These are phyloP conservation scores for Scaptomyza flava DNA, from an alignment of 2,888 invertebrate genomes.

Conservation along the genomic window DNA sequence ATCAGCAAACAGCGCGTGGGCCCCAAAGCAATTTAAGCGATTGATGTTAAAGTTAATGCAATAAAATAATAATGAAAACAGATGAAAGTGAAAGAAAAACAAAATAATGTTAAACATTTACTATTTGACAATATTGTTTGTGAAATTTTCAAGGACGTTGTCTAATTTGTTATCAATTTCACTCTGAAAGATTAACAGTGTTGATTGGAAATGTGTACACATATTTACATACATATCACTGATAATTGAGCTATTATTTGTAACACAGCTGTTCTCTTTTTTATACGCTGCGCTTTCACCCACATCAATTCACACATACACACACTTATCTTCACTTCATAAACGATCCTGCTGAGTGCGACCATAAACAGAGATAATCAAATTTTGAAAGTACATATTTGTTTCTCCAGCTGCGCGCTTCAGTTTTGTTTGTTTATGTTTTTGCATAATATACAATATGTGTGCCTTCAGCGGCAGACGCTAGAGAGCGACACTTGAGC, in stretches of 20 bases:
- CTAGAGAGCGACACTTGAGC: constrained; percentile 48
- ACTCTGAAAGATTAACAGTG: not conserved
- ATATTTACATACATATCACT: not conserved
- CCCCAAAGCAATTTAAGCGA: constrained; percentile 42
- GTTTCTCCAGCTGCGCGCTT: constrained; percentile 26
- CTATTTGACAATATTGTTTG: not conserved
- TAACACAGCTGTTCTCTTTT: constrained; percentile 1
- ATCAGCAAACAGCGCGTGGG: constrained; percentile 28
- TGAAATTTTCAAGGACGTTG: constrained; percentile 20
- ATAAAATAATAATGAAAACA: constrained; percentile 54
- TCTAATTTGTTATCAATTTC: not conserved
- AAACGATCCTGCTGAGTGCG: constrained; percentile 32
- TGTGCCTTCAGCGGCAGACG: constrained; percentile 8
- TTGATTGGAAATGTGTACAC: constrained; percentile 2
- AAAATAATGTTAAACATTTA: constrained; percentile 8
- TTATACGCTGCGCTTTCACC: constrained; percentile 26
- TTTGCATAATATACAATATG: constrained; percentile 16
- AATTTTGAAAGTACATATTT: constrained; percentile 16
- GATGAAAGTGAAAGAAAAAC: constrained; percentile 20
- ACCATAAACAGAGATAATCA: constrained; percentile 16
- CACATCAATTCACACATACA: constrained; percentile 53
- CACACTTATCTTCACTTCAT: constrained; percentile 23
- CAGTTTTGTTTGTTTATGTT: constrained; percentile 43
- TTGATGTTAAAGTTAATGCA: constrained; percentile 45
- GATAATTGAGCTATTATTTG: constrained; percentile 9